Evolutionary conservation across 2,797 vertebrate species (phyloP).

Genomic region (Takifugu rubripes): DNA sequence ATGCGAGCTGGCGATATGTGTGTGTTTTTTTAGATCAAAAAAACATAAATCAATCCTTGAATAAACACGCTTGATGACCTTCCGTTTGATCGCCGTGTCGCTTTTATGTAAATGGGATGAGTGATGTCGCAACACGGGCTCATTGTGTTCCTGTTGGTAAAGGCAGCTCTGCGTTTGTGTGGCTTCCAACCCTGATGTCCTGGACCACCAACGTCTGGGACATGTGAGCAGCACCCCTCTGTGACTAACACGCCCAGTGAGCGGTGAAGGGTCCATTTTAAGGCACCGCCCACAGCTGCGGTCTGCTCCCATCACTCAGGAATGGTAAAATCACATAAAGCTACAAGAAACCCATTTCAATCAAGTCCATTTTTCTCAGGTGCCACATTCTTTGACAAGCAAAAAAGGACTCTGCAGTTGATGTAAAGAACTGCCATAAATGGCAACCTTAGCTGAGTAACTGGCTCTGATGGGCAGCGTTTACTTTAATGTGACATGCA

Average conservation of each 20-base stretch:
- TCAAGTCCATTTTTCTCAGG: conserved; percentile 45
- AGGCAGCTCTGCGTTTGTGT: conserved; percentile 37
- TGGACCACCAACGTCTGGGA: conserved; percentile 6
- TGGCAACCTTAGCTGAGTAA: conserved; percentile 47
- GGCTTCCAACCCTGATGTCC: too few species aligned
- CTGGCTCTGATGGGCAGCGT: conserved; percentile 38
- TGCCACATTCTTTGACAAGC: conserved; percentile 27
- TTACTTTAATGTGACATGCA: conserved; percentile 32
- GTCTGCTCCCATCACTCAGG: too few species aligned
- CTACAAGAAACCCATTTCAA: not conserved
- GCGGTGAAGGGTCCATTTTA: not conserved
- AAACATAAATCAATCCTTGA: conserved; percentile 26
- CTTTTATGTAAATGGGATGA: conserved; percentile 44
- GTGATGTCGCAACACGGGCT: conserved; percentile 38
- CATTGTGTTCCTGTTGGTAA: conserved; percentile 44
- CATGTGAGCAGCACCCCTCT: conserved; percentile 27
- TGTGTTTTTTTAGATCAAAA: conserved; percentile 41
- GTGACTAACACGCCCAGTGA: conserved; percentile 10
- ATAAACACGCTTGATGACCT: conserved; percentile 41
- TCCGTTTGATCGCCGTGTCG: conserved; percentile 10
- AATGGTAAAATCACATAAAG: too few species aligned
- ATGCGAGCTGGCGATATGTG: conserved; percentile 40
- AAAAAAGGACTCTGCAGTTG: conserved; percentile 20
- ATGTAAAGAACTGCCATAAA: conserved; percentile 23
- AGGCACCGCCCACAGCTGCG: not conserved